A percentile compares a stretch with the other conserved stretches of the same genome.
These are phyloP conservation scores for Melipona quadrifasciata DNA, from an alignment of 1,140 invertebrate species.

Conservation along the genomic window DNA sequence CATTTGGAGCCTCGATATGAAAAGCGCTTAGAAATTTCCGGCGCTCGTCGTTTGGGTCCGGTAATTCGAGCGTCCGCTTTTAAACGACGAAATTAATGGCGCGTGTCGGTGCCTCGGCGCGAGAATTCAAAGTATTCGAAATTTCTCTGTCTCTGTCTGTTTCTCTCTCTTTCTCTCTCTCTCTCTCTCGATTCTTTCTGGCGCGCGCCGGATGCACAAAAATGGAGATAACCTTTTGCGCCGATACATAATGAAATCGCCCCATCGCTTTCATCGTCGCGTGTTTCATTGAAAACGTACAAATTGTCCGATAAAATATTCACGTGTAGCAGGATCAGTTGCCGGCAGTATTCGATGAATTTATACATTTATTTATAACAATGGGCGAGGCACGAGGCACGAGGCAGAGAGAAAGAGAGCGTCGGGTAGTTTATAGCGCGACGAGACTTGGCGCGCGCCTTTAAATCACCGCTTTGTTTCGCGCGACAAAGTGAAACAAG, in stretches of 20 bases:
- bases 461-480: conserved; percentile 44
- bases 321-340: not conserved
- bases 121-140: too few relatives aligned
- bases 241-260: not conserved
- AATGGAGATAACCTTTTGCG: not conserved
- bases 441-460: conserved; percentile 3
- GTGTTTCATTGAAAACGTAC: not conserved
- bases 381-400: not conserved
- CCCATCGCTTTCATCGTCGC: not conserved
- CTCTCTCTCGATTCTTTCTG: not conserved
- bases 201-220: not conserved
- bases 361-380: conserved; percentile 24
- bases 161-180: too few relatives aligned
- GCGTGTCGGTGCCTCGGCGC: too few relatives aligned
- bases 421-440: not conserved
- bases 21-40: too few relatives aligned
- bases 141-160: too few relatives aligned
- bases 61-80: too few relatives aligned
- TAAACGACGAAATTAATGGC: not conserved
- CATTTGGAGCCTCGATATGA: too few relatives aligned
- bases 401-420: too few relatives aligned
- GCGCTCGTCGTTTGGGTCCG: too few relatives aligned
- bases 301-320: not conserved
- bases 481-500: conserved; percentile 38
- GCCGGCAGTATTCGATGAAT: not conserved